Conservation (phyloP, 2,113 vertebrate genomes). For the Myiagra hebetior region DNA sequence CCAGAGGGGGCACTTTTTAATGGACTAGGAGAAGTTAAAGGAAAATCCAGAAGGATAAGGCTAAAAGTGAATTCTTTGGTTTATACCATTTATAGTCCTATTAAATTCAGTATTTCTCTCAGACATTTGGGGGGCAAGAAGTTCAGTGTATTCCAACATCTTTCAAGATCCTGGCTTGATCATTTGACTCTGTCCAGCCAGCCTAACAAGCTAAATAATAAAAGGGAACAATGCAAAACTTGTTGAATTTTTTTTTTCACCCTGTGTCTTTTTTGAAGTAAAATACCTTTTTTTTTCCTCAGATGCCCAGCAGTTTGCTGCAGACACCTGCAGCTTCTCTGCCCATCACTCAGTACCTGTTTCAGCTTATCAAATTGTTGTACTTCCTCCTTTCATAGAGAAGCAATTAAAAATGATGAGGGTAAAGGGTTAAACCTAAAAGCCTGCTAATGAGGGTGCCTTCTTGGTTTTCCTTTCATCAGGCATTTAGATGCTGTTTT, state of each 20-base stretch:
- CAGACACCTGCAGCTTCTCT: neutral
- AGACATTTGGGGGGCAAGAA: slow-evolving; percentile 33
- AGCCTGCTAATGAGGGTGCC: slow-evolving; percentile 48
- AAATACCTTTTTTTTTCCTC: neutral
- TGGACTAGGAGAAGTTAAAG: slow-evolving; percentile 41
- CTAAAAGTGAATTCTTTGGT: slow-evolving; percentile 34
- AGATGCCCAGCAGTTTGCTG: slow-evolving; percentile 12
- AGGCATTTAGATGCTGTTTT: slow-evolving; percentile 38
- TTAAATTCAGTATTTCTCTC: slow-evolving; percentile 54
- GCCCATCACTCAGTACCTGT: neutral
- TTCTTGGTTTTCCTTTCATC: slow-evolving; percentile 17
- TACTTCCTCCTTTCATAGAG: neutral
- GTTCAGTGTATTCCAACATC: slow-evolving; percentile 28
- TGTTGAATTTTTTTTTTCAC: neutral
- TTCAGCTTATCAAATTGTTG: neutral
- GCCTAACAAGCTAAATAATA: slow-evolving; percentile 58
- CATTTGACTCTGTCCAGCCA: slow-evolving; percentile 20
- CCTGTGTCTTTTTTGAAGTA: neutral
- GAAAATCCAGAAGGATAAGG: slow-evolving; percentile 40
- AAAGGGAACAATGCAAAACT: slow-evolving; percentile 22
- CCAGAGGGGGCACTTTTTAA: slow-evolving; percentile 56
- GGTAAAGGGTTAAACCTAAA: slow-evolving; percentile 60
- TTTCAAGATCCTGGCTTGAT: slow-evolving; percentile 51
- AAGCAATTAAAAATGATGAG: slow-evolving; percentile 73
- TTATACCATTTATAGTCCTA: slow-evolving; percentile 57